Evolutionary conservation across 2,888 invertebrate species (phyloP), one percentile per base, ranked within the genome.

Genomic region (Rotaria sp.): DNA sequence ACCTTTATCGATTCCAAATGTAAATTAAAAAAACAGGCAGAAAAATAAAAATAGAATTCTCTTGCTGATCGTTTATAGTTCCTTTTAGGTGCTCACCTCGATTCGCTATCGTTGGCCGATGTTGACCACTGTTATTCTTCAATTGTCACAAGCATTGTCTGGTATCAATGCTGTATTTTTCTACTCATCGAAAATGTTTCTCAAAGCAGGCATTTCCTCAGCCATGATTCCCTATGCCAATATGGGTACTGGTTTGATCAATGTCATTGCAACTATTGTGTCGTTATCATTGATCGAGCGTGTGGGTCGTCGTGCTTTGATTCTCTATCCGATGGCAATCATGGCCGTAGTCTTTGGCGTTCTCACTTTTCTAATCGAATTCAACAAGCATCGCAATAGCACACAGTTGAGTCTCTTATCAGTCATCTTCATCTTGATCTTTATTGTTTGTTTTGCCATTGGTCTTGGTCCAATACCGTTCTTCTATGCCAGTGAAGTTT

Each of bases 131-230:
- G 18, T 86, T 26, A 41, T 85, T 13, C 45, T 86, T 55, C 86
- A 86, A 74, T 24, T 85, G 18, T 74, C 86, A 11, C 86, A 85
- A 75, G 85, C 85, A 45, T 45, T 85, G 8, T 86, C 45, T 35
- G 86, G 86, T 38, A 85, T 86, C 4, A 86, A 86, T 84, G 86
- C 85, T 11, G 55, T 86, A 41, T 96, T 96, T 91, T 96, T 94
- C 91, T 96, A 96, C 91, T 96, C 96, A 0, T 93, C 94, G 84
- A 92, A 93, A 55, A 95, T 96, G 89, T 96, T 96, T 92, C 90
- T 92, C 89, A 93, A 92, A 87, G 94, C 95, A 2, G 94, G 94
- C 0, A 92, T 96, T 84, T 92, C 93, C 0, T 90, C 90, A 21
- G 87, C 88, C 24, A 87, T 89, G 84, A 89, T 89, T 74, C 90